Evolutionary conservation across 1,140 invertebrate species (phyloP).

Genomic region (Stratiolaelaps scimitus): DNA sequence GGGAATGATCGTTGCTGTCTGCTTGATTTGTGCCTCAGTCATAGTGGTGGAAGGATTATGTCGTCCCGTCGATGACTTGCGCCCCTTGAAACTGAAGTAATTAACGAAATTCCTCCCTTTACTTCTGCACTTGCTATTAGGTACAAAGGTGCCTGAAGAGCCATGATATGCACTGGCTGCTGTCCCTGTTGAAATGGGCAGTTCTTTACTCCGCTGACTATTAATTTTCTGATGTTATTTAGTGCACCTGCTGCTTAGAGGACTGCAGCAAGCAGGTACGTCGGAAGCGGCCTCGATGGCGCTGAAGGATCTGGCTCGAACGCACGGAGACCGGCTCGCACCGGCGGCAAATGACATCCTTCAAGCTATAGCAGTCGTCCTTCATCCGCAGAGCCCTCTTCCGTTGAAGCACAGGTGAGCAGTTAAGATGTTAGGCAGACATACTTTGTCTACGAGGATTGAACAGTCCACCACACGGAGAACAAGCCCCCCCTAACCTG

Average conservation of each 20-base stretch:
- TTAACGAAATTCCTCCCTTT: too few species aligned
- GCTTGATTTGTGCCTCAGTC: too few species aligned
- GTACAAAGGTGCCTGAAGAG: too few species aligned
- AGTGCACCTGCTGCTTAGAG: slow-evolving; percentile 11
- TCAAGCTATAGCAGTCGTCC: slow-evolving; percentile 19
- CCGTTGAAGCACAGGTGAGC: slow-evolving; percentile 19
- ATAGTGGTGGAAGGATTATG: too few species aligned
- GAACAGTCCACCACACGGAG: background rate
- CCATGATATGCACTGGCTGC: too few species aligned
- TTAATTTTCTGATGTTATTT: background rate
- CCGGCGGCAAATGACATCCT: slow-evolving; percentile 21
- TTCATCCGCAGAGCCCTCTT: slow-evolving; percentile 20
- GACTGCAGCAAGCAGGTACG: slow-evolving; percentile 4
- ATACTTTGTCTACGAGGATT: background rate
- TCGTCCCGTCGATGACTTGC: too few species aligned
- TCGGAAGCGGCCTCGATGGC: slow-evolving; percentile 12
- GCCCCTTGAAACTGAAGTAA: too few species aligned
- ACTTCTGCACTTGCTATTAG: too few species aligned
- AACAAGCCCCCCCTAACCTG: background rate
- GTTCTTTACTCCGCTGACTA: too few species aligned
- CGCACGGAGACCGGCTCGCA: slow-evolving; percentile 11
- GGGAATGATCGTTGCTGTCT: too few species aligned
- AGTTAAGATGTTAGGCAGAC: background rate
- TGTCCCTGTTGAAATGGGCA: too few species aligned
- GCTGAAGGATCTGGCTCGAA: slow-evolving; percentile 16